Percentiles rank a stretch among this genome's conserved stretches.
These are phyloP conservation scores for Cheilosia impressa DNA, from an alignment of 2,888 invertebrate genomes.

Conservation along the genomic window DNA sequence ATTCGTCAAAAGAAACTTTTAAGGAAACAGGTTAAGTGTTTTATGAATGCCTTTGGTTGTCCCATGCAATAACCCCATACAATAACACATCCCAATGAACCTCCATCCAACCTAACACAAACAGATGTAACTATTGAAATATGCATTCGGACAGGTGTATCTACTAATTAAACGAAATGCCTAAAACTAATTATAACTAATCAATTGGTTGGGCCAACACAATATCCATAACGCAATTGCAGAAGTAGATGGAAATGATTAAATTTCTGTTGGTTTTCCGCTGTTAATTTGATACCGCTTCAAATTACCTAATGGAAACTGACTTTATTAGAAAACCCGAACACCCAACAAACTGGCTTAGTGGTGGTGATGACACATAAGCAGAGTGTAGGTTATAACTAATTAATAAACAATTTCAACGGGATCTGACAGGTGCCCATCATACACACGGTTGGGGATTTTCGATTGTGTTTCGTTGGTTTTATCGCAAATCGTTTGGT, in stretches of 20 bases:
- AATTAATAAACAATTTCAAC: slow-evolving; percentile 6
- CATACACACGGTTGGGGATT: background rate
- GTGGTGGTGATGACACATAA: background rate
- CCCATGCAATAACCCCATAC: too few species aligned
- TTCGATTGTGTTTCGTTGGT: background rate
- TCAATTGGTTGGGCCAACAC: background rate
- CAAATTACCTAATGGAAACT: slow-evolving; percentile 19
- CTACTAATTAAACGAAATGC: too few species aligned
- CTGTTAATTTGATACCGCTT: background rate
- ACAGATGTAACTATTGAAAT: too few species aligned
- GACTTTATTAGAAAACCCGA: background rate
- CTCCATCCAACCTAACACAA: too few species aligned
- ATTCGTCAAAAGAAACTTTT: too few species aligned
- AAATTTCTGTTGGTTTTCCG: slow-evolving; percentile 1
- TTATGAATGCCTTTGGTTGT: too few species aligned
- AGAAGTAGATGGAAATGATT: background rate
- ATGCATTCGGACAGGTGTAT: too few species aligned
- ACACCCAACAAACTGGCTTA: background rate
- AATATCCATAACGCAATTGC: background rate
- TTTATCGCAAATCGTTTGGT: background rate
- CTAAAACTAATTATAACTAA: slow-evolving; percentile 3
- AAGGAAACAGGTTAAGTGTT: too few species aligned
- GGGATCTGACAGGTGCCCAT: background rate
- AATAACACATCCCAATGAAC: too few species aligned
- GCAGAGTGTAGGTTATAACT: background rate